phyloP scores from a whole-genome alignment of 2,113 vertebrate species.

The Saccopteryx bilineata region DNA sequence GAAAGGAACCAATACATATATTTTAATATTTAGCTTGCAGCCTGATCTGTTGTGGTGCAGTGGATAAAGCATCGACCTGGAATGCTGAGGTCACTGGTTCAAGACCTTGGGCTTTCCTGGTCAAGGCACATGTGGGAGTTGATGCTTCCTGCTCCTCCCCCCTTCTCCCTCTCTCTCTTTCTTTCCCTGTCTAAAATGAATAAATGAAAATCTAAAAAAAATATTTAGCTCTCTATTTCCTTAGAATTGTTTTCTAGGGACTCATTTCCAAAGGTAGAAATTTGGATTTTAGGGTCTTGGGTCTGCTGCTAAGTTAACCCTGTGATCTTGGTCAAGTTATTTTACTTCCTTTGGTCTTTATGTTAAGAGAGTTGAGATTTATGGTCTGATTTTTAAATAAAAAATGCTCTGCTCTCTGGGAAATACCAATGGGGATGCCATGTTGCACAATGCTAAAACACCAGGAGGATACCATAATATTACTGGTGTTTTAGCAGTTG shows the following conservation, averaged over 20 bases:
- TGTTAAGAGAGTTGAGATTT: not conserved
- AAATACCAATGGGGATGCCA: not conserved
- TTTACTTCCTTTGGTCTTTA: conserved; percentile 52
- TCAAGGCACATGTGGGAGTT: too few species aligned
- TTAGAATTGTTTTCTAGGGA: conserved; percentile 47
- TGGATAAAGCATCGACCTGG: too few species aligned
- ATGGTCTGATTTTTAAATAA: not conserved
- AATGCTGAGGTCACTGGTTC: too few species aligned
- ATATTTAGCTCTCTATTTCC: not conserved
- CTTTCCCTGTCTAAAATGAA: too few species aligned
- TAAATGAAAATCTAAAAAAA: not conserved
- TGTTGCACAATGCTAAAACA: not conserved
- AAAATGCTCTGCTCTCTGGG: conserved; percentile 18
- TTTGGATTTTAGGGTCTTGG: conserved; percentile 26
- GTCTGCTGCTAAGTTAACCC: not conserved
- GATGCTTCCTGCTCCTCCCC: too few species aligned
- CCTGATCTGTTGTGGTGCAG: too few species aligned
- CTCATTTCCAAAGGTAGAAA: conserved; percentile 39
- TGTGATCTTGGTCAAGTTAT: conserved; percentile 42
- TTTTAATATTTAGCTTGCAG: conserved; percentile 16
- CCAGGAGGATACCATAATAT: not conserved
- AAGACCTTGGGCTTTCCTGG: too few species aligned
- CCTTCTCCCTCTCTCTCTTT: too few species aligned
- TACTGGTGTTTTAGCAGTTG: not conserved
- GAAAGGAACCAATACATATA: conserved; percentile 41